Evolutionary conservation across 2,888 invertebrate genomes (phyloP), one percentile per base, ranked within the genome.

Genomic region (Drosophila borborema): DNA sequence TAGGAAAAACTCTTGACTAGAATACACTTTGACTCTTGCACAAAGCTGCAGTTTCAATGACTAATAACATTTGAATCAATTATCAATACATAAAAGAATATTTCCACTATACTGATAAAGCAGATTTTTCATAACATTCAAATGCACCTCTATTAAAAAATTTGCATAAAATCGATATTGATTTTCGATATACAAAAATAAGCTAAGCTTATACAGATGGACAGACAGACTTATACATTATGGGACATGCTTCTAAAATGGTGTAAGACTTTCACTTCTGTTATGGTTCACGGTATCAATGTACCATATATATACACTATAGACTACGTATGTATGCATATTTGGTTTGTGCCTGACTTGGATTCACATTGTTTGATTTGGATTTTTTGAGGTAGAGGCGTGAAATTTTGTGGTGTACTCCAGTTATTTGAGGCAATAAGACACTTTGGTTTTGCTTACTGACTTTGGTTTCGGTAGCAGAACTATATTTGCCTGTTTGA

Each of bases 381-480:
- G 65, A 73, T 76, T 81, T 64, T 64, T 72, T 46, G 41, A 43
- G 72, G 68, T 85, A 67, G 69, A 86, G 82, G 81, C 79, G 82
- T 86, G 76, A 80, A 82, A 83, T 82, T 88, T 90, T 78, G 90
- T 82, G 76, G 76, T 81, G 74, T 82, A 84, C 89, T 88, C 88
- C 88, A 82, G 87, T 89, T 86, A 67, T 58, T 65, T 88, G 89
- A 78, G 86, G 90, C 90, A 78, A 74, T 84, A 76, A 79, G 77
- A 86, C 80, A 88, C 66, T 91, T 77, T 91, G 91, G 89, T 90
- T 92, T 96, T 98, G 98, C 98, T 98, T 98, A 98, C 98, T 98
- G 98, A 98, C 98, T 98, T 98, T 98, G 98, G 96, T 96, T 95
- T 96, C 95, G 95, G 95, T 94, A 92, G 92, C 92, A 90, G 91